Evolutionary conservation across 2,888 invertebrate genomes (phyloP), one percentile per base, ranked within the genome.

Genomic region (Leptopilina drosophilae): DNA sequence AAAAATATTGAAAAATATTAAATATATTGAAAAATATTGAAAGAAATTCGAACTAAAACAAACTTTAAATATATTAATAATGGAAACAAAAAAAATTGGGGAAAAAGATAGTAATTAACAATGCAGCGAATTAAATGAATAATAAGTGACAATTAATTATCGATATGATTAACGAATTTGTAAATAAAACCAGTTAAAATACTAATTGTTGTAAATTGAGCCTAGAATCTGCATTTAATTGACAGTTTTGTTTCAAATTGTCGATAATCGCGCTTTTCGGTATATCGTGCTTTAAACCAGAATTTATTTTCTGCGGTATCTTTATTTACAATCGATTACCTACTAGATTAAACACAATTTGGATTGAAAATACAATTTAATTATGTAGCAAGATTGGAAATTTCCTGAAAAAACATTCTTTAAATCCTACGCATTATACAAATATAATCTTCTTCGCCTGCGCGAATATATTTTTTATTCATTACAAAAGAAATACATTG

Each of bases 161-260:
- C 6, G 46, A 46, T 9, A 56, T 33, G 56, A 56, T n/a, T 56
- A 33, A 33, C 73, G 56, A 73, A 56, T n/a, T 26, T 53, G 53
- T 5, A 9, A 8, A 49, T 73, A 73, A 73, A 15, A 40, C 40
- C 40, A 5, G 9, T 73, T n/a, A 9, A 5, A 56, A 56, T 56
- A 73, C 73, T 56, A 33, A 73, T 73, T 56, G 56, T 33, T 26
- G 26, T 73, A 40, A 73, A 73, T 56, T 73, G 11, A 56, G 53
- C 6, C 73, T 53, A 33, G 33, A 42, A 33, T 7, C 11, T 6
- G 12, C n/a, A n/a, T 73, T 73, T 40, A 73, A 73, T 73, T 14
- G 15, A 59, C 5, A 73, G 20, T 15, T 26, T 11, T 49, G 56
- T n/a, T 33, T 11, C 33, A 56, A 8, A 69, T 69, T 26, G 64